These are phyloP conservation scores for Cyprinus carpio DNA, from an alignment of 2,113 vertebrate species.

Conservation along the genomic window DNA sequence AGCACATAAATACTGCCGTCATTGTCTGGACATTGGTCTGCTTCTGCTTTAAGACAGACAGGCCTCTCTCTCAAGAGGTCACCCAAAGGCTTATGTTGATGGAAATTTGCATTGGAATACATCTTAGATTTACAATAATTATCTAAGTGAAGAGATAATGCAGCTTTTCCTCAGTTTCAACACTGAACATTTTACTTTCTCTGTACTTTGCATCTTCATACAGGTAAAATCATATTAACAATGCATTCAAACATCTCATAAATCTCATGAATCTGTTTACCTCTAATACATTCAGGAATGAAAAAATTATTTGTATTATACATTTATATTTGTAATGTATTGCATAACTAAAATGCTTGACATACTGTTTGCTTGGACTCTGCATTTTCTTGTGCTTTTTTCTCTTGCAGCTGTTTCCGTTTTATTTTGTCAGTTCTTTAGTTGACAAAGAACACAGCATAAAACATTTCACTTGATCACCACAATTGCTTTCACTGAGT, in stretches of 20 bases:
- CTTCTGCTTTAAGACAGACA: neutral
- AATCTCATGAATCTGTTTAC: neutral
- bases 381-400: neutral
- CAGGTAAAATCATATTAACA: too few relatives aligned
- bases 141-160: neutral
- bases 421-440: conserved; percentile 1
- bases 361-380: neutral
- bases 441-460: neutral
- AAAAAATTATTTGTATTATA: neutral
- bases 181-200: neutral
- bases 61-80: conserved; percentile 3
- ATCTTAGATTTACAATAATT: too few relatives aligned
- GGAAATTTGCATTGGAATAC: neutral
- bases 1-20: conserved; percentile 46
- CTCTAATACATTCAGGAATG: neutral
- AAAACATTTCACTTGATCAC: conserved; percentile 19
- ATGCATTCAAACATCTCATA: too few relatives aligned
- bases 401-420: neutral
- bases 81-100: neutral
- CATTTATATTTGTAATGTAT: neutral
- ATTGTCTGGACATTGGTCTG: conserved; percentile 45
- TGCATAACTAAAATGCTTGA: neutral
- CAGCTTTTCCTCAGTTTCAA: neutral
- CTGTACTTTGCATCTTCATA: neutral
- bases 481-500: neutral